phyloP scores from a whole-genome alignment of 1,140 invertebrate species.

The Myzus persicae region DNA sequence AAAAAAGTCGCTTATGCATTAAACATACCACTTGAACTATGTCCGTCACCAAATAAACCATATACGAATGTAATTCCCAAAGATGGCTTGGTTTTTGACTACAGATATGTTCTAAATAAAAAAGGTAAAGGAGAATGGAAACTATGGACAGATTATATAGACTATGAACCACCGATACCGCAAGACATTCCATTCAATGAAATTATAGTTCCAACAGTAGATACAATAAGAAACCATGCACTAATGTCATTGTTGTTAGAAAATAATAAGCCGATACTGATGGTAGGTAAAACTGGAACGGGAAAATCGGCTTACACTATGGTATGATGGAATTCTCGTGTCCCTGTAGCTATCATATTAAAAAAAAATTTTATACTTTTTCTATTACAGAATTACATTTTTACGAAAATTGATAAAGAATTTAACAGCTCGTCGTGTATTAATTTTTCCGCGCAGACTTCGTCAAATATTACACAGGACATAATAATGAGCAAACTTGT shows the following conservation, averaged over 20 bases:
- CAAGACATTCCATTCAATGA: conserved; percentile 91
- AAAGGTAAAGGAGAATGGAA: conserved; percentile 88
- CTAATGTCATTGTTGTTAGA: conserved; percentile 81
- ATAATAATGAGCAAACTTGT: conserved; percentile 71
- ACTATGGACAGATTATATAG: conserved; percentile 85
- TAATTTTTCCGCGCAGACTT: conserved; percentile 93
- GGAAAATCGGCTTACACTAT: conserved; percentile 87
- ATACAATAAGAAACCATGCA: conserved; percentile 82
- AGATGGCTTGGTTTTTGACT: conserved; percentile 85
- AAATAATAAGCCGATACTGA: conserved; percentile 82
- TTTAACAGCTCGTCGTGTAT: conserved; percentile 86
- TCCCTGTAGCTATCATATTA: too few relatives aligned
- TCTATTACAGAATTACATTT: conserved; percentile 74
- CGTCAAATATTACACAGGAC: conserved; percentile 91
- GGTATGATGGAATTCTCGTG: conserved; percentile 62
- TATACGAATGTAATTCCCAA: conserved; percentile 83
- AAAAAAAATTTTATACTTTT: not conserved
- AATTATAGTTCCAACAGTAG: conserved; percentile 90
- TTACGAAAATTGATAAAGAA: conserved; percentile 81
- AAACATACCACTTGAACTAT: conserved; percentile 64
- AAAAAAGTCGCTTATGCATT: conserved; percentile 67
- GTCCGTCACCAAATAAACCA: conserved; percentile 71
- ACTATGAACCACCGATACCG: conserved; percentile 79
- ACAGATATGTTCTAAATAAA: conserved; percentile 74
- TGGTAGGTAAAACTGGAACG: conserved; percentile 91